These are phyloP conservation scores for Catostomus latipinnis DNA, from an alignment of 2,797 vertebrate species.

Conservation along the genomic window DNA sequence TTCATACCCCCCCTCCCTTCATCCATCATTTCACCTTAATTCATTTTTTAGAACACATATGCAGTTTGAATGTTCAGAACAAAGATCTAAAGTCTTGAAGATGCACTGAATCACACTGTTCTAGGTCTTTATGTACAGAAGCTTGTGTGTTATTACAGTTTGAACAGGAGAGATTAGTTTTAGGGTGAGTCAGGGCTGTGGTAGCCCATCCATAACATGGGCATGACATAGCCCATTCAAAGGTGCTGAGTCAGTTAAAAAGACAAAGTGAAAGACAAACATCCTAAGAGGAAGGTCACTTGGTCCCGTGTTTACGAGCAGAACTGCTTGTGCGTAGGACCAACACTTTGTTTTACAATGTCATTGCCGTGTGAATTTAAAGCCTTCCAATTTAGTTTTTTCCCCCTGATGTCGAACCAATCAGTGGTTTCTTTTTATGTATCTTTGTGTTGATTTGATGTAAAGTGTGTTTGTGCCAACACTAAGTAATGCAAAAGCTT, in stretches of 20 bases:
- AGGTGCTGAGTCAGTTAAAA: constrained; percentile 48
- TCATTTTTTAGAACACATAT: neutral
- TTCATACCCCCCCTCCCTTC: neutral
- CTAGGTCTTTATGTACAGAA: constrained; percentile 33
- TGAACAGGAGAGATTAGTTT: constrained; percentile 34
- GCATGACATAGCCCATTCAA: constrained; percentile 34
- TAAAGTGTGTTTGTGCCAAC: constrained; percentile 20
- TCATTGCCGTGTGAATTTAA: constrained; percentile 41
- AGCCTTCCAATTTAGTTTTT: constrained; percentile 18
- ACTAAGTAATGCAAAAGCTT: constrained; percentile 35
- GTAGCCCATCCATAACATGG: constrained; percentile 38
- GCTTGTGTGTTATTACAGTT: constrained; percentile 39
- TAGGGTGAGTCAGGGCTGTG: constrained; percentile 1
- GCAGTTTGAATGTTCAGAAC: neutral
- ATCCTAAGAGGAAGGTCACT: constrained; percentile 51
- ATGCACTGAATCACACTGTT: constrained; percentile 17
- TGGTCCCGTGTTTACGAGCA: constrained; percentile 38
- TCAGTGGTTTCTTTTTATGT: constrained; percentile 15
- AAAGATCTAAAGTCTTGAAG: constrained; percentile 26
- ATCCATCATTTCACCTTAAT: neutral
- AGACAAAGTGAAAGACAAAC: constrained; percentile 53
- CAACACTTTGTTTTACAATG: constrained; percentile 15
- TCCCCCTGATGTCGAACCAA: neutral
- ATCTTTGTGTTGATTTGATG: constrained; percentile 38
- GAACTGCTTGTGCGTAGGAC: constrained; percentile 34